These are phyloP conservation scores for Garra rufa DNA, from an alignment of 2,113 vertebrate genomes.

Conservation along the genomic window DNA sequence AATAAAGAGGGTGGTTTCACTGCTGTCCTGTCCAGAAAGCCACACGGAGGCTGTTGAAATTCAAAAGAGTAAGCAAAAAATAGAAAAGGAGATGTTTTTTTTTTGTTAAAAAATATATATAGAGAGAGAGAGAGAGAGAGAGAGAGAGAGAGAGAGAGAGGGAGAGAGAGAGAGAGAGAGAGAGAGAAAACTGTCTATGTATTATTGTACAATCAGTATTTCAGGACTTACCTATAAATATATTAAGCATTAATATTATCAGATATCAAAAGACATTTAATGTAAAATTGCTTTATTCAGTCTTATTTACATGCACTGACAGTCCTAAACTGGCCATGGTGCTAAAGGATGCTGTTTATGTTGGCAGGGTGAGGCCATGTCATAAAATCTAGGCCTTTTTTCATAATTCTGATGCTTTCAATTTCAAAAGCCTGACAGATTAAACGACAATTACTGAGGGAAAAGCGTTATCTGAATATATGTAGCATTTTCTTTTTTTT, in stretches of 20 bases:
- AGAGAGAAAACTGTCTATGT: no score
- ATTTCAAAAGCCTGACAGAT: not conserved
- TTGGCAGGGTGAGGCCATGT: constrained; percentile 26
- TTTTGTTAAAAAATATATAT: no score
- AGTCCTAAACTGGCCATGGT: not conserved
- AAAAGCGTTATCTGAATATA: not conserved
- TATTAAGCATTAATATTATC: not conserved
- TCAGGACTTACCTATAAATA: not conserved
- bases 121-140: no score
- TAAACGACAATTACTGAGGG: not conserved
- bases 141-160: no score
- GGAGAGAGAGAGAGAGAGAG: no score
- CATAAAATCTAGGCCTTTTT: constrained; percentile 25
- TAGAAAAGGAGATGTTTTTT: not conserved
- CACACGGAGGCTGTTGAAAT: not conserved
- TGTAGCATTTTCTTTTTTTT: not conserved
- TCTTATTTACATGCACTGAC: constrained; percentile 1
- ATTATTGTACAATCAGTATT: not conserved
- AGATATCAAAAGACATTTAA: not conserved
- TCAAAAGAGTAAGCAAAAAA: not conserved
- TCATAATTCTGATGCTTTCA: not conserved
- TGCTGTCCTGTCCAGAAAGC: not conserved
- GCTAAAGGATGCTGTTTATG: constrained; percentile 30
- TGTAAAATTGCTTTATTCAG: not conserved
- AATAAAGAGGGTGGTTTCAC: constrained; percentile 23